Conservation (phyloP, 2,797 vertebrate species). For the Bucorvus abyssinicus region DNA sequence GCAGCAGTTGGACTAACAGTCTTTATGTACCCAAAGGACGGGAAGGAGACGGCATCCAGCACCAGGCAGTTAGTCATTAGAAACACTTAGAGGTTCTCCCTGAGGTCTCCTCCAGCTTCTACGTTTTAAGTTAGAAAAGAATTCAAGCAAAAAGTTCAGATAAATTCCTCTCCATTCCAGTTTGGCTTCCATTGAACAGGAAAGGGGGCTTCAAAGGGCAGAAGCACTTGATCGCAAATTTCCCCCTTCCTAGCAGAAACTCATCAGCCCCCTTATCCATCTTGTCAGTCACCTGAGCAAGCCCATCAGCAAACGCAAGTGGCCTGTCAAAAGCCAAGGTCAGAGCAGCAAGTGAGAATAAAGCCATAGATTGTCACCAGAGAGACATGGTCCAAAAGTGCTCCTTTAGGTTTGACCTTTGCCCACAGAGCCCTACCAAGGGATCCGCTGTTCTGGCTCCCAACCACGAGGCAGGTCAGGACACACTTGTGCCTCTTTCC, state of each 20-base stretch:
- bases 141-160: neutral
- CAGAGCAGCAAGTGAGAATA: neutral
- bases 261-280: neutral
- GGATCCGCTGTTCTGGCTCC: neutral
- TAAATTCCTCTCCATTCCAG: neutral
- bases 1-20: neutral
- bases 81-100: neutral
- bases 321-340: neutral
- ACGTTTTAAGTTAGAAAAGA: neutral
- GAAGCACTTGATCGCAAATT: neutral
- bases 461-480: fast-evolving
- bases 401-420: neutral
- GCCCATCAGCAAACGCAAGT: neutral
- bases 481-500: neutral
- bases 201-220: neutral
- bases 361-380: neutral
- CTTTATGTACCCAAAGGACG: neutral
- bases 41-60: neutral
- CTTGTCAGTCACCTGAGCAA: neutral
- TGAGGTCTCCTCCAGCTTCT: neutral
- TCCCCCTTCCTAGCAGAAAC: neutral
- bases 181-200: neutral
- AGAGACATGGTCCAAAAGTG: neutral
- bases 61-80: neutral
- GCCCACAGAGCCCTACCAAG: neutral